Base-by-base conservation (phyloP, 1,140 invertebrate species). In the Drosophila nigromelanica region DNA sequence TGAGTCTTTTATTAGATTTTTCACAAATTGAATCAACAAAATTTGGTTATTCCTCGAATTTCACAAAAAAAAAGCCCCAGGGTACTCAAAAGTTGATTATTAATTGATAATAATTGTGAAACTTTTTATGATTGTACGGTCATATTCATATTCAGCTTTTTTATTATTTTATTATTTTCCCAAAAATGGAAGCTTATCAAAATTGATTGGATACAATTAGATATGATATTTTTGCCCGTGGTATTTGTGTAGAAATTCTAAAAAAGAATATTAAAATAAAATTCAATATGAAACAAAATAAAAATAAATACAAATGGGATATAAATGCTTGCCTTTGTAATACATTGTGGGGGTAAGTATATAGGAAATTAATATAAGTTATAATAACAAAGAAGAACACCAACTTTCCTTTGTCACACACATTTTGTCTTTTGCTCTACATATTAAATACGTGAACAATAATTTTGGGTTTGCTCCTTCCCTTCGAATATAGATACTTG, bases 101-200 rank as follows among this genome's bases (percentile, higher is more conserved):
- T 54, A 24, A 24, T 39, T 40, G 50, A 42, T 64, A 43, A 37
- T 56, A 64, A 43, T 42, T 15, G 35, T 42, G 60, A 24, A 47
- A 51, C 18, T 24, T 30, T 70, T 27, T 51, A 68, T 68, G 33
- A 10, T 33, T 60, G 11, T 60, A 27, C 30, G 27, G 42, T 12
- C n/a, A 11, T 18, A 54, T 18, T 14, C 14, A 18, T 18, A 18
- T 18, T 18, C 18, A 18, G 3, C 0, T 37, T 60, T 60, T 62
- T 50, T 27, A 63, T 55, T 48, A 27, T 35, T n/a, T n/a, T n/a
- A n/a, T n/a, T n/a, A n/a, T 71, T 35, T 71, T 18, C 37, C 21
- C 4, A 37, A 52, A 71, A 71, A 10, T 43, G 5, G n/a, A 56
- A 64, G 51, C 43, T 64, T 71, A 71, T 64, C 68, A 27, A 12